These are phyloP conservation scores for Ailurus styani DNA, from an alignment of 2,113 vertebrate genomes.

Conservation along the genomic window DNA sequence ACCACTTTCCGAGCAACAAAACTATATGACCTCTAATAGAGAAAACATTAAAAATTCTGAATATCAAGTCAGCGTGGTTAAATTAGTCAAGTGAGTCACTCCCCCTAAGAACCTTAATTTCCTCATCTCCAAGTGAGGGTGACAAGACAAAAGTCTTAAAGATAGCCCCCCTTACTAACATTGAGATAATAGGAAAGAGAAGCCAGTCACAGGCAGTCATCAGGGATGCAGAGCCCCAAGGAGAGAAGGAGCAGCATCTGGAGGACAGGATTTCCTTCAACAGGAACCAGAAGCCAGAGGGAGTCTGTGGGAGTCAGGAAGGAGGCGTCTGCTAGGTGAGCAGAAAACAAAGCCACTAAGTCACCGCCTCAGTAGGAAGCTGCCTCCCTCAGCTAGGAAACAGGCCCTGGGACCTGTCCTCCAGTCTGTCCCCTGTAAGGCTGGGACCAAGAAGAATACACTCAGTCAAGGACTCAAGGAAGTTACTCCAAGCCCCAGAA, in stretches of 20 bases:
- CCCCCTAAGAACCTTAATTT: neutral
- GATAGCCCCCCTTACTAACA: neutral
- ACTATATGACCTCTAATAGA: neutral
- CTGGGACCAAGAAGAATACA: neutral
- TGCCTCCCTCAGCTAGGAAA: slow-evolving; percentile 5
- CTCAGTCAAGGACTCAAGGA: neutral
- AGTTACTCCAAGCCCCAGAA: neutral
- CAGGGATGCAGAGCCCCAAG: neutral
- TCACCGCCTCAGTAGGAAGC: slow-evolving; percentile 32
- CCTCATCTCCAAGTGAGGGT: neutral
- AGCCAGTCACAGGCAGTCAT: neutral
- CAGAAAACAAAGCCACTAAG: slow-evolving; percentile 45
- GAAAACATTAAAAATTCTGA: neutral
- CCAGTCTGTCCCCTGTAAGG: neutral
- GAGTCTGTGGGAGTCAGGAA: slow-evolving; percentile 7
- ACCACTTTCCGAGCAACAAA: neutral
- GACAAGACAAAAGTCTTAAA: neutral
- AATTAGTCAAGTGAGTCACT: neutral
- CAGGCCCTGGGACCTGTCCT: neutral
- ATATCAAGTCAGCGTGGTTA: neutral
- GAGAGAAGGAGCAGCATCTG: slow-evolving; percentile 6
- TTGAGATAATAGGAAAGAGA: neutral
- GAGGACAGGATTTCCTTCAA: slow-evolving; percentile 62
- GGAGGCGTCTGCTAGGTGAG: slow-evolving; percentile 43
- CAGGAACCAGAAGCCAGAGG: slow-evolving; percentile 59